A percentile compares a stretch with the other conserved stretches of the same genome.
Evolutionary conservation across 2,888 invertebrate genomes (phyloP).

Genomic region (Drosophila subquinaria): DNA sequence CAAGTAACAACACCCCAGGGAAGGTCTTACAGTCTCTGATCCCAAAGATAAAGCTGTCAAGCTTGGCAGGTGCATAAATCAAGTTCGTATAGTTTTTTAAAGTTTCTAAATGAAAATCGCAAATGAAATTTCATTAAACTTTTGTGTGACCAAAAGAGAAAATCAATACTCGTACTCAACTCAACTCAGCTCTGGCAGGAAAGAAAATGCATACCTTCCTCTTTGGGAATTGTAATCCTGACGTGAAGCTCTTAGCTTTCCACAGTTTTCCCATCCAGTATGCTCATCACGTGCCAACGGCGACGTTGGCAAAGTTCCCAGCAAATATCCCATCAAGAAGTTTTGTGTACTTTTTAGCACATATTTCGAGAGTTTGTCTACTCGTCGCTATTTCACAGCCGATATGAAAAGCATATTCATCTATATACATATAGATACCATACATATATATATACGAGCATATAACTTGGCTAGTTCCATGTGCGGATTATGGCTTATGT

Average conservation of each 20-base stretch:
- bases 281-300: constrained; percentile 71
- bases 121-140: constrained; percentile 53
- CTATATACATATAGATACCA: constrained; percentile 32
- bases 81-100: constrained; percentile 53
- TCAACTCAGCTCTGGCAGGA: not conserved
- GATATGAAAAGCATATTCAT: constrained; percentile 29
- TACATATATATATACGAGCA: constrained; percentile 24
- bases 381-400: constrained; percentile 34
- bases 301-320: constrained; percentile 66
- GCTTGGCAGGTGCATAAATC: constrained; percentile 65
- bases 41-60: constrained; percentile 67
- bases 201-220: constrained; percentile 9
- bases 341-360: constrained; percentile 73
- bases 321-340: constrained; percentile 64
- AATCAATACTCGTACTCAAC: constrained; percentile 61
- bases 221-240: constrained; percentile 62
- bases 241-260: constrained; percentile 34
- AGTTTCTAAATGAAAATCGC: constrained; percentile 56
- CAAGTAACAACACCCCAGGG: constrained; percentile 41
- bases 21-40: constrained; percentile 73
- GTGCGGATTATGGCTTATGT: constrained; percentile 30
- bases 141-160: constrained; percentile 33
- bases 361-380: constrained; percentile 62
- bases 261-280: constrained; percentile 42
- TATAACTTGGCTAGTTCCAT: constrained; percentile 10